Evolutionary conservation across 2,888 invertebrate genomes (phyloP).

Genomic region (Polyommatus icarus): DNA sequence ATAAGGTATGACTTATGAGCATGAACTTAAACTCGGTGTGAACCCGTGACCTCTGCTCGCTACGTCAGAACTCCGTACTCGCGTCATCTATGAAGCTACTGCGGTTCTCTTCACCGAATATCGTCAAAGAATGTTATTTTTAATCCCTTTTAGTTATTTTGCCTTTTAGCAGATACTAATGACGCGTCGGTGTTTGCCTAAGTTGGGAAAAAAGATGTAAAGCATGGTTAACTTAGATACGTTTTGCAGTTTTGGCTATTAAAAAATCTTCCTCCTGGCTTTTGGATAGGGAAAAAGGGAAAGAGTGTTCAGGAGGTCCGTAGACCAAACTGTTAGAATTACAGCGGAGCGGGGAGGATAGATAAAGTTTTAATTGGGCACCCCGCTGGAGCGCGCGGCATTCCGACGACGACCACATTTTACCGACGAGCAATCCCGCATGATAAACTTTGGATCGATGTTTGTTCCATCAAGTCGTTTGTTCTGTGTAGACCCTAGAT

Average conservation of each 20-base stretch:
- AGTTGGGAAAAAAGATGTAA: neutral
- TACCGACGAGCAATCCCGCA: slow-evolving; percentile 59
- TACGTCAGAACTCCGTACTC: neutral
- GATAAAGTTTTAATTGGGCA: slow-evolving; percentile 80
- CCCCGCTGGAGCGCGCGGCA: slow-evolving; percentile 75
- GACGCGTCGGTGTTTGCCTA: neutral
- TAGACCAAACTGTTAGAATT: slow-evolving; percentile 8
- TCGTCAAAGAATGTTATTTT: slow-evolving; percentile 8
- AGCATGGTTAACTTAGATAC: too few species aligned
- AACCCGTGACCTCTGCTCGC: neutral
- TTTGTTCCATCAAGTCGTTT: neutral
- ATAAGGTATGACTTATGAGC: neutral
- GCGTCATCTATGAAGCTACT: neutral
- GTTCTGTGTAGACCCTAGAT: neutral
- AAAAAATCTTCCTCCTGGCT: too few species aligned
- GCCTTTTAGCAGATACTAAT: neutral
- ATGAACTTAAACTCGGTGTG: neutral
- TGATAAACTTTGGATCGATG: neutral
- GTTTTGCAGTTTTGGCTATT: too few species aligned
- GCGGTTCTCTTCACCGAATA: neutral
- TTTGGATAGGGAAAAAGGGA: too few species aligned
- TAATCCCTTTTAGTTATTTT: too few species aligned
- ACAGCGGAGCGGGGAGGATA: slow-evolving; percentile 49
- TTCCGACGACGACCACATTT: slow-evolving; percentile 73
- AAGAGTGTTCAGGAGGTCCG: too few species aligned